A percentile compares a stretch with the other conserved stretches of the same genome.
phyloP scores from a whole-genome alignment of 2,888 invertebrate species.

The Melanargia galathea region DNA sequence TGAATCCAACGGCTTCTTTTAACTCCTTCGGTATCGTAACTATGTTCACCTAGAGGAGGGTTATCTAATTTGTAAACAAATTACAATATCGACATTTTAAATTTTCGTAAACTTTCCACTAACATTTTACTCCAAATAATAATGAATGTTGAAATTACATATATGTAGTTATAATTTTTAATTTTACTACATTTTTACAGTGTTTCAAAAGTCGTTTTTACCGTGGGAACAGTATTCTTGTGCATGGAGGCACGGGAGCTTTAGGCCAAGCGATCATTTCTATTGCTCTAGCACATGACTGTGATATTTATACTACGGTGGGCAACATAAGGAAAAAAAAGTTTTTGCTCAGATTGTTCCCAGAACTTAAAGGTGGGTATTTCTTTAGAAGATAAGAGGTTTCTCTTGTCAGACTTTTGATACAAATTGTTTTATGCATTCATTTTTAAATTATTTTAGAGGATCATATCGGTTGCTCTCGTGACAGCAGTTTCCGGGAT shows the following conservation, averaged over 20 bases:
- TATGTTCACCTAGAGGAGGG: too few species aligned
- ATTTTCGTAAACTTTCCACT: too few species aligned
- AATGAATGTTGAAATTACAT: too few species aligned
- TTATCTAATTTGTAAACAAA: too few species aligned
- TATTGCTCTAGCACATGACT: constrained; percentile 53
- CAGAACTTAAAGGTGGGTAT: constrained; percentile 53
- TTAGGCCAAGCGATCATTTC: constrained; percentile 63
- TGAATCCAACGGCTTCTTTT: too few species aligned
- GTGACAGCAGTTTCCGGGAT: constrained; percentile 55
- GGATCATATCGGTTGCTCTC: constrained; percentile 58
- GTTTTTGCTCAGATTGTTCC: constrained; percentile 59
- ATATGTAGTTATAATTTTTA: not conserved
- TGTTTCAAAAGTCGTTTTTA: constrained; percentile 41
- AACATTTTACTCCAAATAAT: too few species aligned
- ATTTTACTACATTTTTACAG: constrained; percentile 40
- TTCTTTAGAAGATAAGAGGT: not conserved
- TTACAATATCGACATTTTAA: too few species aligned
- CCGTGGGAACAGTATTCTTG: constrained; percentile 45
- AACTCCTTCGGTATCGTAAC: too few species aligned
- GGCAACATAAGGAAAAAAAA: constrained; percentile 58
- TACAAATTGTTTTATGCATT: not conserved
- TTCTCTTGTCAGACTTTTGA: not conserved
- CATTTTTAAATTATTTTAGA: constrained; percentile 47
- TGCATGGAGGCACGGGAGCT: constrained; percentile 63
- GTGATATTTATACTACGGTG: constrained; percentile 61